Percentiles rank a stretch among this genome's conserved stretches.
These are phyloP conservation scores for Papilio gigon DNA, from an alignment of 2,888 invertebrate species.

Conservation along the genomic window DNA sequence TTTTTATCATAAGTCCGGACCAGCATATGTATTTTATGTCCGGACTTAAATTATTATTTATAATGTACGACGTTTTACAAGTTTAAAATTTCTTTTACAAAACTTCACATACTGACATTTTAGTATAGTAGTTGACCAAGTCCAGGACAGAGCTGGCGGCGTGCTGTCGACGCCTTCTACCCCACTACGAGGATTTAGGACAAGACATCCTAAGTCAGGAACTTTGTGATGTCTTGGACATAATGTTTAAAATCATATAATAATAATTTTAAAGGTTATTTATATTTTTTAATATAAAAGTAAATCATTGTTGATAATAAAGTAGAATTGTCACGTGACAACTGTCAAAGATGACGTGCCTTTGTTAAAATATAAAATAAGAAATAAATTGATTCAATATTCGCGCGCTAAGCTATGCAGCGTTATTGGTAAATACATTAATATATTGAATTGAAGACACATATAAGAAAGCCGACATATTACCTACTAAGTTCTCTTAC, in stretches of 20 bases:
- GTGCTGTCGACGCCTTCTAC: no score
- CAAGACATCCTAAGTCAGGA: no score
- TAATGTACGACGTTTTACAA: no score
- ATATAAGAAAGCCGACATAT: constrained; percentile 10
- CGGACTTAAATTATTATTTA: not conserved
- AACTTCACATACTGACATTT: no score
- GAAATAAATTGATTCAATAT: constrained; percentile 21
- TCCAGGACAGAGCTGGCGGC: no score
- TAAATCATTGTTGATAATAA: not conserved
- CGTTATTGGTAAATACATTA: not conserved
- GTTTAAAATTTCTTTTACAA: no score
- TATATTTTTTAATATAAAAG: not conserved
- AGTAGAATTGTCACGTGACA: not conserved
- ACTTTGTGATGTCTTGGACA: no score
- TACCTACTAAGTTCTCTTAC: not conserved
- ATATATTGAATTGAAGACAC: not conserved
- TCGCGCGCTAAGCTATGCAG: constrained; percentile 26
- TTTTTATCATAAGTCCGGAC: no score
- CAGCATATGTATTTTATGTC: no score
- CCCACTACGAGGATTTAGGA: no score
- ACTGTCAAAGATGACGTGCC: not conserved
- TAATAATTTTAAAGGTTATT: not conserved
- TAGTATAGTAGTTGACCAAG: no score
- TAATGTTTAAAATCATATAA: no score
- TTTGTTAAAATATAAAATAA: constrained; percentile 1